Evolutionary conservation across 2,888 invertebrate genomes (phyloP).

Genomic region (Ichneumon xanthorius): DNA sequence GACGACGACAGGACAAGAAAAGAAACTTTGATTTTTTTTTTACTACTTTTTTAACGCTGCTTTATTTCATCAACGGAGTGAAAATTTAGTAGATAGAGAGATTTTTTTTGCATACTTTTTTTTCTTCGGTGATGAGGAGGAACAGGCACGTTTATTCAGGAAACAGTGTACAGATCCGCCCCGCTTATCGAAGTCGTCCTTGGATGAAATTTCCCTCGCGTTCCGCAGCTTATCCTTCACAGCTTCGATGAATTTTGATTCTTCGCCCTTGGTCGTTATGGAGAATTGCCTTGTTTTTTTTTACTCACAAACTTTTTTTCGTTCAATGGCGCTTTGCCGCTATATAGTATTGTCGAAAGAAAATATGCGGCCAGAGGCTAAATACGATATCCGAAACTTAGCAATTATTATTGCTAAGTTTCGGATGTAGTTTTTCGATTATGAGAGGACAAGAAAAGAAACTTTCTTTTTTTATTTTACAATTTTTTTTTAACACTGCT

Average conservation of each 20-base stretch:
- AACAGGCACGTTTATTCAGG: conserved; percentile 46
- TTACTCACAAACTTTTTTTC: neutral
- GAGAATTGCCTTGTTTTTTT: conserved; percentile 79
- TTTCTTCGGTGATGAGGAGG: neutral
- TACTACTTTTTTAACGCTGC: neutral
- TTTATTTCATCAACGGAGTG: neutral
- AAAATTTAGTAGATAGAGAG: neutral
- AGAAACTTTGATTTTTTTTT: neutral
- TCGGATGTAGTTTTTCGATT: neutral
- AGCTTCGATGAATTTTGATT: conserved; percentile 89
- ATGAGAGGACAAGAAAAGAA: neutral
- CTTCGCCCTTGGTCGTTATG: conserved; percentile 89
- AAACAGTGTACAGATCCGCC: conserved; percentile 83
- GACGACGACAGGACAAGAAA: neutral
- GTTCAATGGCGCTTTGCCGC: neutral
- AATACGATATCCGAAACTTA: neutral
- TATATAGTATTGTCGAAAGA: neutral
- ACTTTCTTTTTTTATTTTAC: neutral
- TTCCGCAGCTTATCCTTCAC: conserved; percentile 89
- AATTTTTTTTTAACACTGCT: neutral
- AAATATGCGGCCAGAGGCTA: neutral
- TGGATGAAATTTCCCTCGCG: conserved; percentile 67
- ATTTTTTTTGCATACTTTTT: neutral
- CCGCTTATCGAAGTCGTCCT: conserved; percentile 86
- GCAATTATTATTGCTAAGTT: neutral